Evolutionary conservation across 64 coral and sea anemone genomes (phyloP).

Genomic region (Trachythela sp.): DNA sequence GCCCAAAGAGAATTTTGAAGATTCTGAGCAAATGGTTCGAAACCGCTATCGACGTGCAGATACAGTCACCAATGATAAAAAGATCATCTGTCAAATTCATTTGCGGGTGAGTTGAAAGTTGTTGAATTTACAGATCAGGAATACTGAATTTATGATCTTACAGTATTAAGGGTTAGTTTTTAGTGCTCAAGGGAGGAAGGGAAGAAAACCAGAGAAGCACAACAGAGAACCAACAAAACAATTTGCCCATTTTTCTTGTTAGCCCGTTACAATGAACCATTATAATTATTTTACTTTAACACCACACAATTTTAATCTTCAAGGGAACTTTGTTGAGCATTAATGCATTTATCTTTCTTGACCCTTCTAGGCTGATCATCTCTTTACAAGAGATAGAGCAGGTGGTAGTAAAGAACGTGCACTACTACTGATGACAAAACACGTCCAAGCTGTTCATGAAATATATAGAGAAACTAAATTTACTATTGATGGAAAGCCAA

Average conservation of each 20-base stretch:
- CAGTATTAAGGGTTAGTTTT: too few species aligned
- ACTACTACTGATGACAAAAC: not conserved
- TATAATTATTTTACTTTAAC: too few species aligned
- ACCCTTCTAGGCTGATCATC: not conserved
- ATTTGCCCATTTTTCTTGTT: too few species aligned
- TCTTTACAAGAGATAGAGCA: not conserved
- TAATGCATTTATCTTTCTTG: not conserved
- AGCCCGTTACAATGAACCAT: too few species aligned
- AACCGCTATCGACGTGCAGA: not conserved
- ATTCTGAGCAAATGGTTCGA: not conserved
- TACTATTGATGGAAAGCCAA: not conserved
- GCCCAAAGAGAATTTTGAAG: not conserved
- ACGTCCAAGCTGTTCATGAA: constrained; percentile 16
- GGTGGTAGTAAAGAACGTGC: not conserved
- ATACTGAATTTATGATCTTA: too few species aligned
- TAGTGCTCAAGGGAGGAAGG: too few species aligned
- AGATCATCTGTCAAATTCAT: constrained; percentile 10
- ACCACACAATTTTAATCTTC: too few species aligned
- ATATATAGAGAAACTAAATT: not conserved
- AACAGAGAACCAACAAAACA: too few species aligned
- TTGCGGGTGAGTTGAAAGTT: constrained; percentile 5
- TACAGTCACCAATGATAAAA: too few species aligned
- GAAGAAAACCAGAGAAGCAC: too few species aligned
- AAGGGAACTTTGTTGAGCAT: too few species aligned
- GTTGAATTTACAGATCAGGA: too few species aligned